These are phyloP conservation scores for Tarsius wallacei DNA, from an alignment of 2,797 vertebrate genomes.

Conservation along the genomic window DNA sequence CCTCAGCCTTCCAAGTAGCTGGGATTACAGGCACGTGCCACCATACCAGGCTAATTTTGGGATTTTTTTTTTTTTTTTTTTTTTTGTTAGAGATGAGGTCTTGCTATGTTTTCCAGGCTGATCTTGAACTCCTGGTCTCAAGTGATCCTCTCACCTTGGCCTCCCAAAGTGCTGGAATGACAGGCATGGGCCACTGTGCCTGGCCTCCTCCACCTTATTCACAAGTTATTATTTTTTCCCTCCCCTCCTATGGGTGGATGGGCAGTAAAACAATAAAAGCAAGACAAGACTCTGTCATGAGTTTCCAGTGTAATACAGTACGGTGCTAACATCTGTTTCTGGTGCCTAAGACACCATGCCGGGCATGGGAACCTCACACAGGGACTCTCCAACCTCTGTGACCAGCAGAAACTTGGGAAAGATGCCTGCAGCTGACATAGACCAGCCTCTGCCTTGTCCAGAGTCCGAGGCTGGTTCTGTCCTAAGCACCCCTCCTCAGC, in stretches of 20 bases:
- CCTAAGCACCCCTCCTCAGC: background rate
- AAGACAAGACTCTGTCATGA: background rate
- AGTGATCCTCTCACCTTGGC: too few species aligned
- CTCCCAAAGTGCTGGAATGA: too few species aligned
- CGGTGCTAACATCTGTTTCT: background rate
- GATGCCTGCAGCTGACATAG: fast-evolving
- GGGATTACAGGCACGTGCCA: too few species aligned
- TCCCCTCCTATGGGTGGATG: background rate
- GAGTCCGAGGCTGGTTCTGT: background rate
- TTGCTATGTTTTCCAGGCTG: too few species aligned
- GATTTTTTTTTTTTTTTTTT: too few species aligned
- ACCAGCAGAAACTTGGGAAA: background rate
- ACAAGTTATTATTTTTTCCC: background rate
- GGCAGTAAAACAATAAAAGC: background rate
- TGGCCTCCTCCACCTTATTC: background rate
- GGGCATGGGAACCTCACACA: background rate
- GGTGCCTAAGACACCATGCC: background rate
- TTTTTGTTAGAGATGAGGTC: too few species aligned
- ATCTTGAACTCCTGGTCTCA: too few species aligned
- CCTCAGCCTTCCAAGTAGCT: too few species aligned
- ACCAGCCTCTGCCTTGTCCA: background rate
- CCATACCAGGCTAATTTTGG: too few species aligned
- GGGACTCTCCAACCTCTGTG: fast-evolving
- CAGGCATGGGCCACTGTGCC: too few species aligned
- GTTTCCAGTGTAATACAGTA: background rate